Percentiles rank a stretch among this genome's conserved stretches.
phyloP scores from a whole-genome alignment of 2,797 vertebrate species.

The Apogon hyalosoma region DNA sequence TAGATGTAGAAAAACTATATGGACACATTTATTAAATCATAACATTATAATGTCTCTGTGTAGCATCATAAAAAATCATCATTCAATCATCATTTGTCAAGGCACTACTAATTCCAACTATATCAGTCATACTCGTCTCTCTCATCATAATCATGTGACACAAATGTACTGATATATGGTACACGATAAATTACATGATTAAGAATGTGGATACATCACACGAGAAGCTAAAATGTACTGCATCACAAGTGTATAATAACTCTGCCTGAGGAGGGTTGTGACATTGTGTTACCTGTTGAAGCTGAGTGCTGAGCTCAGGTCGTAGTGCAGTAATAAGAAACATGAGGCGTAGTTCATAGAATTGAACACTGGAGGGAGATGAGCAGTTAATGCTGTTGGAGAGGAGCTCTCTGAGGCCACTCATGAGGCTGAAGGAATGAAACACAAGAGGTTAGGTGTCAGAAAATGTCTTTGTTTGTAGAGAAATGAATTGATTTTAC shows the following conservation, averaged over 20 bases:
- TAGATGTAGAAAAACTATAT: no score
- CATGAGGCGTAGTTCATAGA: constrained; percentile 86
- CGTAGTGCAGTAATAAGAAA: constrained; percentile 85
- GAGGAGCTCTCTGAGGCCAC: constrained; percentile 76
- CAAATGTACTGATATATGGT: no score
- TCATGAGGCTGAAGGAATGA: constrained; percentile 71
- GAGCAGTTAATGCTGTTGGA: constrained; percentile 62
- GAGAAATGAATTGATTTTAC: no score
- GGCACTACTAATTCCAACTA: no score
- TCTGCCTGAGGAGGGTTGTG: neutral
- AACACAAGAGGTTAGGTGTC: constrained; percentile 1
- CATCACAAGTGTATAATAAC: no score
- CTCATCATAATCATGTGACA: no score
- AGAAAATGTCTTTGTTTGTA: neutral
- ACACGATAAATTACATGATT: no score
- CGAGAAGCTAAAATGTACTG: no score
- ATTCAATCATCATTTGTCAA: no score
- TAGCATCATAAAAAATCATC: neutral
- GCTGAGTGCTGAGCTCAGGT: constrained; percentile 81
- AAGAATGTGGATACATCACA: no score
- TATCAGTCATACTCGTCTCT: no score
- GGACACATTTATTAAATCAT: no score
- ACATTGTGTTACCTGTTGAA: constrained; percentile 70
- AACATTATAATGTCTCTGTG: neutral
- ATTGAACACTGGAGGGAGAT: constrained; percentile 79